These are phyloP conservation scores for Elegia similella DNA, from an alignment of 2,888 invertebrate genomes.

Conservation along the genomic window DNA sequence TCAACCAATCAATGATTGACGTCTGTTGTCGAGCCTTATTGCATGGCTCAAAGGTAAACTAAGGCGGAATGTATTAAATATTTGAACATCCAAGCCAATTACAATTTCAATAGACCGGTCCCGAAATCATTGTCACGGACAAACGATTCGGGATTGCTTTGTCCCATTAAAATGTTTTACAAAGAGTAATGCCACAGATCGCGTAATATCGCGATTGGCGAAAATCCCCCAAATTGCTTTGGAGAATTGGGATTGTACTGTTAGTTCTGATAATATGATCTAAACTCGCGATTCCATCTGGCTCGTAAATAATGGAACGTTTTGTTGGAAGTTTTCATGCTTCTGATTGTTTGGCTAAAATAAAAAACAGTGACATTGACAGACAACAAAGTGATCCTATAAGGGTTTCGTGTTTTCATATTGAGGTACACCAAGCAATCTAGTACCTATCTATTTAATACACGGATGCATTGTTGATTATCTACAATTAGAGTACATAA, in stretches of 20 bases:
- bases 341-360: neutral
- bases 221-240: constrained; percentile 39
- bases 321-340: neutral
- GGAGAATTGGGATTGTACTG: constrained; percentile 34
- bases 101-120: constrained; percentile 35
- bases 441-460: no score
- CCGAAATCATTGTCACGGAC: constrained; percentile 39
- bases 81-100: constrained; percentile 32
- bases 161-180: constrained; percentile 42
- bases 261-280: constrained; percentile 12
- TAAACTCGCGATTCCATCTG: neutral
- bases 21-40: constrained; percentile 11
- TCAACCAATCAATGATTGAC: constrained; percentile 11
- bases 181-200: constrained; percentile 30
- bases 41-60: constrained; percentile 17
- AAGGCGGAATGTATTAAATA: constrained; percentile 18
- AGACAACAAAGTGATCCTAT: no score
- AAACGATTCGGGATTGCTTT: constrained; percentile 44
- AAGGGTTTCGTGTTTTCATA: no score
- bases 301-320: neutral
- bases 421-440: no score
- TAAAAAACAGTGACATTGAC: no score
- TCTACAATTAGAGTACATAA: no score
- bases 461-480: no score
- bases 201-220: constrained; percentile 34